Evolutionary conservation across 2,797 vertebrate species (phyloP), one percentile per base, ranked within the genome.

Genomic region (Brachyrhaphis roseni): DNA sequence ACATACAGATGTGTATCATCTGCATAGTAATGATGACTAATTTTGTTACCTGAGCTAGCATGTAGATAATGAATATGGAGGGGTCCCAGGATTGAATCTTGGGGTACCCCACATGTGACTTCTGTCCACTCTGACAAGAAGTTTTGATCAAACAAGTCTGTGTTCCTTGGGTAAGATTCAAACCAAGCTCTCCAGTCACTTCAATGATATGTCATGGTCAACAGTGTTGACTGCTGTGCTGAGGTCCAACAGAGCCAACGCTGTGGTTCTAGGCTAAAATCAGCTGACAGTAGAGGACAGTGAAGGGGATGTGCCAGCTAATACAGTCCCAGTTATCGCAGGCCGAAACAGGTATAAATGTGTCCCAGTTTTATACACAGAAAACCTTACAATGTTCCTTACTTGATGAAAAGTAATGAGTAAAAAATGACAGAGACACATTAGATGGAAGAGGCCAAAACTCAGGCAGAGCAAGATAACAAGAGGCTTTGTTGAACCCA

Each of bases 401-500:
- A 28, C 28, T 46, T 71, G 41, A 71, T 70, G 11, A 15, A n/a
- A 66, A 73, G 31, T 4, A 13, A 64, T 62, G 1, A 62, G 55
- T 28, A 28, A 36, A 46, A 43, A 62, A 73, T 12, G 2, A 76
- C 23, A 78, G 74, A 82, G 66, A 41, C 47, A 0, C 1, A 49
- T 68, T 34, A 5, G 55, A 13, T 4, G 26, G 64, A 26, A 13
- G 0, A 26, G 51, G 8, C 20, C 18, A 43, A 81, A 77, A 76
- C 76, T 1, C 23, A 77, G 53, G 41, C 76, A 77, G 64, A 82
- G 53, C 55, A 55, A 77, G 57, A 86, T 85, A 53, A 83, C 78
- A 70, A 78, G 41, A 78, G 80, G 82, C 87, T 90, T 86, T 75
- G 75, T 82, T 75, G 15, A 84, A 80, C 75, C n/a, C 53, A 77